A percentile compares a stretch with the other conserved stretches of the same genome.
These are phyloP conservation scores for Trochalopteron elliotii DNA, from an alignment of 2,113 vertebrate species.

Conservation along the genomic window DNA sequence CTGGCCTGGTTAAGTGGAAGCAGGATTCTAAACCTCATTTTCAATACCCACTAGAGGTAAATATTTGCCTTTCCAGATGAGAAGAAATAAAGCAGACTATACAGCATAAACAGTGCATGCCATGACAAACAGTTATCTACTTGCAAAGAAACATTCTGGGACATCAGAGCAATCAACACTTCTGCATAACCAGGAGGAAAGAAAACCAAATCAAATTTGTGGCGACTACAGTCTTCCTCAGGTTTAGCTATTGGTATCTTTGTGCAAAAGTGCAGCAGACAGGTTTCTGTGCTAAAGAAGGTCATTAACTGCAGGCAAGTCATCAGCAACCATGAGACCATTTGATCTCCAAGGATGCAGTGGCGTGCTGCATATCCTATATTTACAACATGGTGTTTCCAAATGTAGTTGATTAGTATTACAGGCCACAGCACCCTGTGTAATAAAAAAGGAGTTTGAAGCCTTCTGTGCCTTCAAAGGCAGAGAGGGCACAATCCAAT, in stretches of 20 bases:
- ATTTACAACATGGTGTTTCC: slow-evolving; percentile 14
- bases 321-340: neutral
- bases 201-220: neutral
- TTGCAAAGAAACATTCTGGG: neutral
- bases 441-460: slow-evolving; percentile 30
- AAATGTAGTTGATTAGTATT: slow-evolving; percentile 45
- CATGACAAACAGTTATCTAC: neutral
- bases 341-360: slow-evolving; percentile 46
- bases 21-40: neutral
- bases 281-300: neutral
- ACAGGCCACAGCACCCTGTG: slow-evolving; percentile 44
- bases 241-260: neutral
- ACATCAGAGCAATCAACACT: neutral
- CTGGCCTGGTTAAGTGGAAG: neutral
- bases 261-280: neutral
- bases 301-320: neutral
- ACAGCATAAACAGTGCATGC: neutral
- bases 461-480: slow-evolving; percentile 61
- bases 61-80: neutral
- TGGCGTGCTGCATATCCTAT: neutral
- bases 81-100: neutral
- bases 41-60: neutral
- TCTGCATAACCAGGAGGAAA: neutral
- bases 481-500: slow-evolving; percentile 48
- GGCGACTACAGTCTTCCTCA: neutral